Conservation (phyloP, 2,113 vertebrate species). For the Lipophrys pholis region DNA sequence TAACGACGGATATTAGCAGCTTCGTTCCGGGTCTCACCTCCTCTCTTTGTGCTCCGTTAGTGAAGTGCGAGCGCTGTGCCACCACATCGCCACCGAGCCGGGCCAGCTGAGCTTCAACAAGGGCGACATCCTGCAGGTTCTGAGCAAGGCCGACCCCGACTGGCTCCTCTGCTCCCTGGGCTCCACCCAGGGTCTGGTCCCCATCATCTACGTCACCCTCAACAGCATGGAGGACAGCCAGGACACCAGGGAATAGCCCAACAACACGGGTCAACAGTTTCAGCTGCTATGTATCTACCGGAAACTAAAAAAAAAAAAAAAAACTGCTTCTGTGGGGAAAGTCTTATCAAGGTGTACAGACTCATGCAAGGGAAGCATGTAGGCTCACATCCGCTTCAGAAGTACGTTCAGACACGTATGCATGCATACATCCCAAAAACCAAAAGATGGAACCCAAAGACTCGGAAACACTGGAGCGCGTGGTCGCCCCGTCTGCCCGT, state of each 20-base stretch:
- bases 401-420: slow-evolving; percentile 38
- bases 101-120: slow-evolving; percentile 96
- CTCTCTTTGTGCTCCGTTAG: slow-evolving; percentile 72
- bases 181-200: slow-evolving; percentile 87
- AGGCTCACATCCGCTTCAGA: slow-evolving; percentile 34
- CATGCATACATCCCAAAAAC: slow-evolving; percentile 58
- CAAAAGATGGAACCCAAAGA: slow-evolving; percentile 62
- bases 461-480: slow-evolving; percentile 12
- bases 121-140: slow-evolving; percentile 88
- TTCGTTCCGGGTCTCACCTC: neutral
- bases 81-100: slow-evolving; percentile 91
- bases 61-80: slow-evolving; percentile 90
- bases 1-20: neutral
- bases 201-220: slow-evolving; percentile 91
- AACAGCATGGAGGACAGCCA: slow-evolving; percentile 63
- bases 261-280: neutral
- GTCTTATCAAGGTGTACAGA: slow-evolving; percentile 25
- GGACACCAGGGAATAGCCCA: slow-evolving; percentile 35
- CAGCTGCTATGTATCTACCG: neutral
- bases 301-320: neutral
- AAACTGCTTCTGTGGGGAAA: too few species aligned
- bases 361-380: slow-evolving; percentile 51
- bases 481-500: slow-evolving; percentile 8
- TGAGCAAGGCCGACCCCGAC: slow-evolving; percentile 87
- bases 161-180: slow-evolving; percentile 91